Conservation (phyloP, 2,888 invertebrate species). For the Caenorhabditis sp. region DNA sequence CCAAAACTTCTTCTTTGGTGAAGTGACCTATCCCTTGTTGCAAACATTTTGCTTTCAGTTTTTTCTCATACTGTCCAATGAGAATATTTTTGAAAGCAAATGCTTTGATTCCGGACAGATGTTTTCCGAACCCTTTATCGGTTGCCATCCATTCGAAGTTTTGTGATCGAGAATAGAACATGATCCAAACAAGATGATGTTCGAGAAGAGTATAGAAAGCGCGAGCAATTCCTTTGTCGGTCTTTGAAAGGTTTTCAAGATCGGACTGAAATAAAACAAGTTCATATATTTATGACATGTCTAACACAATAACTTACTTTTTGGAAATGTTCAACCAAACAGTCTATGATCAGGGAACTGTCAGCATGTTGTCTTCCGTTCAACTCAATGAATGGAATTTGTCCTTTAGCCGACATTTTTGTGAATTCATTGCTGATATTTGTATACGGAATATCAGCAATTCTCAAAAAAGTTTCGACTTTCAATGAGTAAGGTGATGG, state of each 20-base stretch:
- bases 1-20: constrained; percentile 69
- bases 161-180: constrained; percentile 48
- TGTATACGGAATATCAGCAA: constrained; percentile 91
- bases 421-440: constrained; percentile 64
- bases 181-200: constrained; percentile 56
- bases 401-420: constrained; percentile 58
- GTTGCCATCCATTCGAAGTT: constrained; percentile 53
- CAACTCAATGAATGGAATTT: constrained; percentile 88
- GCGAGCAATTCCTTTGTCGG: constrained; percentile 47
- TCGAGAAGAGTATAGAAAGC: constrained; percentile 60
- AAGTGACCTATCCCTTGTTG: constrained; percentile 72
- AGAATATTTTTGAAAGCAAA: constrained; percentile 49
- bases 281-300: constrained; percentile 8
- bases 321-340: constrained; percentile 43
- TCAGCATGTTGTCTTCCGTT: constrained; percentile 94
- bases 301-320: constrained; percentile 14
- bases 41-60: constrained; percentile 4
- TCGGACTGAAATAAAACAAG: constrained; percentile 14
- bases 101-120: constrained; percentile 54
- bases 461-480: constrained; percentile 92
- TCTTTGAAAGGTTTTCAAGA: constrained; percentile 34
- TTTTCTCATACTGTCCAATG: constrained; percentile 23
- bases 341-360: constrained; percentile 83
- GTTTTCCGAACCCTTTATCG: constrained; percentile 44
- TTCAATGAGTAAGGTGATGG: constrained; percentile 91